Evolutionary conservation across 2,797 vertebrate species (phyloP).

Genomic region (Bradypodion ventrale): DNA sequence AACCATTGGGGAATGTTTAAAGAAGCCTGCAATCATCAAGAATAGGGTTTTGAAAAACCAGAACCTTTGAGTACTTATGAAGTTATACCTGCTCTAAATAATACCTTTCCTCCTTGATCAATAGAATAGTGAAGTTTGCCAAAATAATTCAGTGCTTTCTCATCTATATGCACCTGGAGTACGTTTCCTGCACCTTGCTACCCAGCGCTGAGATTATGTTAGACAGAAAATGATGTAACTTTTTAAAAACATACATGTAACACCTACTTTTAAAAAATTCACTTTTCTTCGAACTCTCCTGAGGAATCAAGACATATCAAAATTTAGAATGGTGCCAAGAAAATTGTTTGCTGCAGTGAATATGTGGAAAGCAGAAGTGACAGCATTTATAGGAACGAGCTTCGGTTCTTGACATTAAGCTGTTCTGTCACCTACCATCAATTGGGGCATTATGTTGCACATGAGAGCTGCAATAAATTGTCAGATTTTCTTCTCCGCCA

Average conservation of each 20-base stretch:
- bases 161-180: constrained; percentile 5
- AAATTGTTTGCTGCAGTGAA: constrained; percentile 67
- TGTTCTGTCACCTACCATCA: constrained; percentile 76
- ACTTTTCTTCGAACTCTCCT: constrained; percentile 55
- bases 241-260: constrained; percentile 35
- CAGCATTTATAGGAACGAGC: constrained; percentile 66
- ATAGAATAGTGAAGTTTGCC: constrained; percentile 10
- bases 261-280: constrained; percentile 54
- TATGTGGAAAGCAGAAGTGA: constrained; percentile 70
- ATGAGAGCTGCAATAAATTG: constrained; percentile 76
- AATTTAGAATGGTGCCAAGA: constrained; percentile 67
- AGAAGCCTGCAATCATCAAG: background rate
- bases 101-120: background rate
- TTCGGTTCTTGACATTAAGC: constrained; percentile 74
- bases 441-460: constrained; percentile 74
- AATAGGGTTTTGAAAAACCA: background rate
- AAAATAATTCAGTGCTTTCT: background rate
- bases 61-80: background rate
- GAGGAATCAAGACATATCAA: constrained; percentile 61
- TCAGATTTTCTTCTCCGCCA: constrained; percentile 75
- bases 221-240: constrained; percentile 42
- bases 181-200: background rate
- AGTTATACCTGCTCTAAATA: background rate
- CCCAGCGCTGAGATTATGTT: constrained; percentile 12
- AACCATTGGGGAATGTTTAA: background rate